Percentiles rank a stretch among this genome's conserved stretches.
These are phyloP conservation scores for Drosophila fuyamai DNA, from an alignment of 1,140 invertebrate species.

Conservation along the genomic window DNA sequence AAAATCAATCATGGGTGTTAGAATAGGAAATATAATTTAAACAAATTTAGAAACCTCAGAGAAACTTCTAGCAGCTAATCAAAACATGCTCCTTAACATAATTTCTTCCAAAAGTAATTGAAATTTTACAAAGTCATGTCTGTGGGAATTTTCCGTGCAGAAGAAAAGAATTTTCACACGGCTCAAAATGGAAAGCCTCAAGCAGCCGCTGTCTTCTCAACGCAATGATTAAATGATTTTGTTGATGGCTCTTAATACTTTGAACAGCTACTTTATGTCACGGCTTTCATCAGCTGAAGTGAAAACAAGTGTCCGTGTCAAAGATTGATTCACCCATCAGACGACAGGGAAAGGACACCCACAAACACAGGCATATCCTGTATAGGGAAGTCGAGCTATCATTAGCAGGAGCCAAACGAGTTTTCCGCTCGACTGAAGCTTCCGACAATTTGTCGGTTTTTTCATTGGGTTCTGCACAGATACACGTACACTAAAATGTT, in stretches of 20 bases:
- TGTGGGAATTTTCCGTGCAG: too few relatives aligned
- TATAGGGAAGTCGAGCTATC: conserved; percentile 21
- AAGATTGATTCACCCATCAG: conserved; percentile 38
- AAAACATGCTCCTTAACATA: too few relatives aligned
- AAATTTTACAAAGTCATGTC: neutral
- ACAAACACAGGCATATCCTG: conserved; percentile 3
- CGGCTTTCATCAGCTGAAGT: conserved; percentile 26
- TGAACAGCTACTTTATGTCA: conserved; percentile 48
- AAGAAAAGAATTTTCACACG: conserved; percentile 10
- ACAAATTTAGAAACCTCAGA: too few relatives aligned
- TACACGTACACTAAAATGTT: neutral
- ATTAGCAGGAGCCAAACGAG: conserved; percentile 48
- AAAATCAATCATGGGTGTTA: neutral
- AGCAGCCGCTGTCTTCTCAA: conserved; percentile 12
- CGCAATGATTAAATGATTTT: conserved; percentile 45
- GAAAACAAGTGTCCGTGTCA: conserved; percentile 24
- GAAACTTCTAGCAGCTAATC: too few relatives aligned
- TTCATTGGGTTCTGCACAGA: conserved; percentile 6
- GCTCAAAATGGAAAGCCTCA: neutral
- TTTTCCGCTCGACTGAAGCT: conserved; percentile 56
- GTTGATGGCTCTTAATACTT: conserved; percentile 41
- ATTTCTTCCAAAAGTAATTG: neutral
- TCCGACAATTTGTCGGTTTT: conserved; percentile 33
- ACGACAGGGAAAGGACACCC: conserved; percentile 9
- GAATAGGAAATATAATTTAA: neutral